Base-by-base conservation (phyloP, 2,797 vertebrate species). In the Allobates femoralis region DNA sequence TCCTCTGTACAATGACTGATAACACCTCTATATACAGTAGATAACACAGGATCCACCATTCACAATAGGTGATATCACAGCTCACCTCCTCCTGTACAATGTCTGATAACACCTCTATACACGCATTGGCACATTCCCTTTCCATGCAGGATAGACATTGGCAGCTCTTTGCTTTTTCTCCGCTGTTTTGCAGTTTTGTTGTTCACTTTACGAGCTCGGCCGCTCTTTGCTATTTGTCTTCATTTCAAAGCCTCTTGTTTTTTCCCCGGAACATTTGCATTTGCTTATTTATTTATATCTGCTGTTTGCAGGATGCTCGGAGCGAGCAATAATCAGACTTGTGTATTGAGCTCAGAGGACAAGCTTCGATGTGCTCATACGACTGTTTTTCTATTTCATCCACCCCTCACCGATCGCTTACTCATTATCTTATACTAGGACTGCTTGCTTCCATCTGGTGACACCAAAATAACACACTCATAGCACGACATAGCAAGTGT, bases 281-380 rank as follows among this genome's bases (percentile, higher is more conserved):
- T 60, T 32, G 12, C 79, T 82, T 86, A 77, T 69, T 82, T 86
- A 82, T 86, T 86, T 76, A 83, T 78, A 58, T 71, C 79, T 83
- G 75, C 81, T 58, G 73, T 74, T 79, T 30, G 64, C 64, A 79
- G 86, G 74, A 55, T 79, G 60, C 79, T 83, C 28, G 23, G 56
- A 87, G 86, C 81, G 56, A 87, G 30, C 37, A 46, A 64, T 87
- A 83, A 62, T 83, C 79, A 87, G 74, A 83, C 75, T 51, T 79
- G 74, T 87, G 62, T 7, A 71, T 30, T 16, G 62, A 30, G 67
- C 34, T 18, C 16, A 16, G 77, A 67, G 34, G 78, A 79, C 58
- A 58, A 19, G 30, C 32, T 69, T 55, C 69, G 60, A 82, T 77
- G 74, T 85, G 76, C 53, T 79, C 71, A 79, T 71, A 26, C 50